A percentile compares a stretch with the other conserved stretches of the same genome.
These are phyloP conservation scores for Anhinga anhinga DNA, from an alignment of 2,113 vertebrate species.

Conservation along the genomic window DNA sequence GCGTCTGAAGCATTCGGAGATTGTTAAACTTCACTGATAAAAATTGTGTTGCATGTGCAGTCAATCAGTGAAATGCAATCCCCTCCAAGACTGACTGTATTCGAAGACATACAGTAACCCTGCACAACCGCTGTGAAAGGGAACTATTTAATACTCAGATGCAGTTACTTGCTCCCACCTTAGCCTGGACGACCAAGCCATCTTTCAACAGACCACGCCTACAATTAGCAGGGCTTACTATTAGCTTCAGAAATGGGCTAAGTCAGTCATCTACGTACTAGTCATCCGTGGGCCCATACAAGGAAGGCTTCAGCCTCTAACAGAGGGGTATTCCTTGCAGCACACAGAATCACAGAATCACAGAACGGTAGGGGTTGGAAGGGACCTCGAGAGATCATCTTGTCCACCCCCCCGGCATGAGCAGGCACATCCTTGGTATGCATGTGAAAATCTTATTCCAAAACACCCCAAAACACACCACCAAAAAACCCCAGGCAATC, in stretches of 20 bases:
- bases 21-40: neutral
- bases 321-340: neutral
- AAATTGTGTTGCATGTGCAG: neutral
- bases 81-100: accelerated
- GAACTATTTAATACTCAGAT: neutral
- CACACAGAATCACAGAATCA: too few species aligned
- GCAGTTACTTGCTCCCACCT: neutral
- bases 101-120: neutral
- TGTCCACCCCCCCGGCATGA: too few species aligned
- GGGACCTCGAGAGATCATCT: too few species aligned
- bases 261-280: neutral
- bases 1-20: neutral
- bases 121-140: neutral
- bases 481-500: accelerated
- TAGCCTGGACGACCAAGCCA: neutral
- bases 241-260: neutral
- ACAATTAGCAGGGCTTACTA: neutral
- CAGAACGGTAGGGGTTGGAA: too few species aligned
- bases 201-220: neutral
- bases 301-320: neutral
- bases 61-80: neutral
- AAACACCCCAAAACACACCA: neutral
- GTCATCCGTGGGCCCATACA: accelerated
- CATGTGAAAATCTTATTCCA: neutral
- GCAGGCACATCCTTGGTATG: too few species aligned